phyloP scores from a whole-genome alignment of 2,888 invertebrate genomes.

The Philopedon plagiatum region DNA sequence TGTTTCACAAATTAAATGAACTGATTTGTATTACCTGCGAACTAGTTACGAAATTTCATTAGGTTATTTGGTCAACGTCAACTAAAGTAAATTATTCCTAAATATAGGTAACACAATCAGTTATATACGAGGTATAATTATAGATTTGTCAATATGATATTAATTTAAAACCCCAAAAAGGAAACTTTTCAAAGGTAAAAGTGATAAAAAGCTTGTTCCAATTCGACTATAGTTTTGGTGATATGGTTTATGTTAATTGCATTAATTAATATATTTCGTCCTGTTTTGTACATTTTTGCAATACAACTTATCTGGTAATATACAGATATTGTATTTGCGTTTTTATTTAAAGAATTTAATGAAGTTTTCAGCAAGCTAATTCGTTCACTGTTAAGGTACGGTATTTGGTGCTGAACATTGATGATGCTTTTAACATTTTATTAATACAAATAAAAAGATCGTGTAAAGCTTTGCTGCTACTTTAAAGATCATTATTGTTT shows the following conservation, averaged over 20 bases:
- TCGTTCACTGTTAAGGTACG: no score
- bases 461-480: no score
- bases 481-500: no score
- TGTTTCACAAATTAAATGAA: conserved; percentile 51
- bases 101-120: conserved; percentile 36
- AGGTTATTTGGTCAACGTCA: conserved; percentile 43
- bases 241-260: background rate
- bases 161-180: conserved; percentile 13
- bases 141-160: conserved; percentile 25
- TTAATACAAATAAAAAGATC: no score
- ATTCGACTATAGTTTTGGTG: conserved; percentile 1
- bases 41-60: conserved; percentile 49
- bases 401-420: no score
- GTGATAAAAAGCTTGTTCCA: background rate
- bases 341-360: no score
- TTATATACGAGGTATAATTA: conserved; percentile 32
- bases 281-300: no score
- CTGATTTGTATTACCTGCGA: conserved; percentile 51
- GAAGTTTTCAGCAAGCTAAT: no score
- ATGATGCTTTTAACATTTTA: no score
- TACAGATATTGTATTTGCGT: no score
- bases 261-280: no score
- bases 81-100: conserved; percentile 36
- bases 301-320: no score
- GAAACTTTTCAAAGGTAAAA: background rate